Evolutionary conservation across 2,113 vertebrate species (phyloP).

Genomic region (Pseudorasbora parva): DNA sequence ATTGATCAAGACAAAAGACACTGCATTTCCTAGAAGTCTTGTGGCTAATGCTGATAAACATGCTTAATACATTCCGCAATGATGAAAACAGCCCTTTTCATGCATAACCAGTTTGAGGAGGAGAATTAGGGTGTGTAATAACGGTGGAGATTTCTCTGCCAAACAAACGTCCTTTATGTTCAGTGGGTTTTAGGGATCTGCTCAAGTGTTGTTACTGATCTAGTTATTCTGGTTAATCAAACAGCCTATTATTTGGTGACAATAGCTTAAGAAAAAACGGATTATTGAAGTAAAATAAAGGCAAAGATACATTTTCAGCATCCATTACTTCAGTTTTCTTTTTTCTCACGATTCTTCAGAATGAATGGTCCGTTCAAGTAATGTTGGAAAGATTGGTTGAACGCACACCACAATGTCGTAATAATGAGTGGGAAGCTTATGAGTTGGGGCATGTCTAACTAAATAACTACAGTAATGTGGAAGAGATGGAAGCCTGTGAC

Average conservation of each 20-base stretch:
- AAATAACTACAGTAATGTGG: too few relatives aligned
- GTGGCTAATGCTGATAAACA: neutral
- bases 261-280: neutral
- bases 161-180: constrained; percentile 12
- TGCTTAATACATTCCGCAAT: neutral
- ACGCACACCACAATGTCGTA: too few relatives aligned
- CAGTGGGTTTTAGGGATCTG: neutral
- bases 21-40: neutral
- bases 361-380: neutral
- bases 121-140: constrained; percentile 18
- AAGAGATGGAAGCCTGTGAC: too few relatives aligned
- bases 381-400: too few relatives aligned
- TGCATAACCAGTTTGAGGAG: constrained; percentile 7
- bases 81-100: neutral
- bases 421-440: too few relatives aligned
- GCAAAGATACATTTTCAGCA: neutral
- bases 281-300: neutral
- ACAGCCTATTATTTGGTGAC: neutral
- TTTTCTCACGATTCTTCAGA: neutral
- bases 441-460: too few relatives aligned
- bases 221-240: constrained; percentile 16
- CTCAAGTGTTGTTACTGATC: neutral
- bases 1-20: neutral
- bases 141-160: constrained; percentile 8
- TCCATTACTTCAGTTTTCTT: neutral